phyloP scores from a whole-genome alignment of 1,140 invertebrate species.

The Phortica variegata region DNA sequence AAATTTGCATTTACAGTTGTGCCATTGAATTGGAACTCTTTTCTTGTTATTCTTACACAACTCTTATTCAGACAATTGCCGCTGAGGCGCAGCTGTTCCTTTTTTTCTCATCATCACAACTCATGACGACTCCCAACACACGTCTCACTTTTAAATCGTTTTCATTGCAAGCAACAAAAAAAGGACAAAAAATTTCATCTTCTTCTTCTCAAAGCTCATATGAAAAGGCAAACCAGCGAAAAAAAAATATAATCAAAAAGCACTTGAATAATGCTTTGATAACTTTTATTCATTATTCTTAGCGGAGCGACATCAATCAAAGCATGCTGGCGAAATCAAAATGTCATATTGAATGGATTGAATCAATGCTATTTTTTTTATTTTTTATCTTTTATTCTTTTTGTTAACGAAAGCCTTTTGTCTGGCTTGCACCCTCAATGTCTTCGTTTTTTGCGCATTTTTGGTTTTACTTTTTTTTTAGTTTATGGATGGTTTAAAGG shows the following conservation, averaged over 20 bases:
- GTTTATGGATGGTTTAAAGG: too few species aligned
- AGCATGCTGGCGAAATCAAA: conserved; percentile 50
- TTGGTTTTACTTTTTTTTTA: too few species aligned
- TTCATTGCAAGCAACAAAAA: too few species aligned
- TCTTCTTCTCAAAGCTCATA: too few species aligned
- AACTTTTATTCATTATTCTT: conserved; percentile 47
- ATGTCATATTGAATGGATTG: conserved; percentile 22
- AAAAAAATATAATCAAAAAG: conserved; percentile 35
- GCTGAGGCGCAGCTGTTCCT: conserved; percentile 31
- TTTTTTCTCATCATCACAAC: conserved; percentile 27
- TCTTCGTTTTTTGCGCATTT: too few species aligned
- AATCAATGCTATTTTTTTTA: too few species aligned
- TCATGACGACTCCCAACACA: too few species aligned
- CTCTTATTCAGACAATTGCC: conserved; percentile 44
- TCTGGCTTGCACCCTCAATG: not conserved
- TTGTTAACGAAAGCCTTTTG: not conserved
- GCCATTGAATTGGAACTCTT: conserved; percentile 23
- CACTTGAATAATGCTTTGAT: conserved; percentile 32
- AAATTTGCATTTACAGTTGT: conserved; percentile 44
- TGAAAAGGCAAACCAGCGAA: conserved; percentile 18
- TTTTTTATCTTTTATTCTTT: too few species aligned
- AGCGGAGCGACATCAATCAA: conserved; percentile 52
- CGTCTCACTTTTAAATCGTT: too few species aligned
- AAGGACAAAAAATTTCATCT: too few species aligned
- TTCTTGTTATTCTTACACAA: too few species aligned